Percentiles rank a stretch among this genome's conserved stretches.
Conservation (phyloP, 2,888 invertebrate species). For the Dasysyrphus albostriatus region DNA sequence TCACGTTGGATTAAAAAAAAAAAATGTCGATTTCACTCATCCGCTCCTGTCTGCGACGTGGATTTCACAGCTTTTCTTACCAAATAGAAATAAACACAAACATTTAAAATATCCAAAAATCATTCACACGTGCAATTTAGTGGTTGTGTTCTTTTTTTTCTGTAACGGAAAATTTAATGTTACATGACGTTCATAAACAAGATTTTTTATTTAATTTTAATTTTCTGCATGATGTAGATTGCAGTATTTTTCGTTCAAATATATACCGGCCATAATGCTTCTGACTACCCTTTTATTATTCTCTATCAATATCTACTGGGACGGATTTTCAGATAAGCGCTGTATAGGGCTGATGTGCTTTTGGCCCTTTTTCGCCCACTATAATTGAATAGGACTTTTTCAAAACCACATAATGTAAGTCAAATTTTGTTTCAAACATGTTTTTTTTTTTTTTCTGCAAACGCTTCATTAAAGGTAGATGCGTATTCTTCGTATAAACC, state of each 20-base stretch:
- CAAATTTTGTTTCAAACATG: too few relatives aligned
- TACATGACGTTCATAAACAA: conserved; percentile 5
- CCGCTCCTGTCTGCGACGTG: conserved; percentile 21
- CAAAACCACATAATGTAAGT: too few relatives aligned
- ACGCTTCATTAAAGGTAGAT: too few relatives aligned
- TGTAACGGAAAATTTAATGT: neutral
- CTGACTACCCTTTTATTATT: neutral
- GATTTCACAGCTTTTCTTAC: conserved; percentile 45
- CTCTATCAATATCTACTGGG: neutral
- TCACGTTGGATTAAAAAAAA: conserved; percentile 34
- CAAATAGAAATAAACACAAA: conserved; percentile 34
- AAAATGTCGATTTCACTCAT: conserved; percentile 43
- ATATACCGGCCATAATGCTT: conserved; percentile 28
- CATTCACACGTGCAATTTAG: conserved; percentile 61
- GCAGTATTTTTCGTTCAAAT: conserved; percentile 14
- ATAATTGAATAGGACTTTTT: too few relatives aligned
- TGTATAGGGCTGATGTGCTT: neutral
- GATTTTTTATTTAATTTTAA: conserved; percentile 46
- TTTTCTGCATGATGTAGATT: conserved; percentile 56
- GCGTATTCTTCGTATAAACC: too few relatives aligned
- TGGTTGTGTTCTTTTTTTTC: conserved; percentile 17
- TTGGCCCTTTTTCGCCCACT: neutral
- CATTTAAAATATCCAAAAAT: conserved; percentile 45
- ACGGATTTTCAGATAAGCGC: neutral
- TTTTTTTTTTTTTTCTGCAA: too few relatives aligned